Base-by-base conservation (phyloP, 1,140 invertebrate species). In the Anthonomus grandis region DNA sequence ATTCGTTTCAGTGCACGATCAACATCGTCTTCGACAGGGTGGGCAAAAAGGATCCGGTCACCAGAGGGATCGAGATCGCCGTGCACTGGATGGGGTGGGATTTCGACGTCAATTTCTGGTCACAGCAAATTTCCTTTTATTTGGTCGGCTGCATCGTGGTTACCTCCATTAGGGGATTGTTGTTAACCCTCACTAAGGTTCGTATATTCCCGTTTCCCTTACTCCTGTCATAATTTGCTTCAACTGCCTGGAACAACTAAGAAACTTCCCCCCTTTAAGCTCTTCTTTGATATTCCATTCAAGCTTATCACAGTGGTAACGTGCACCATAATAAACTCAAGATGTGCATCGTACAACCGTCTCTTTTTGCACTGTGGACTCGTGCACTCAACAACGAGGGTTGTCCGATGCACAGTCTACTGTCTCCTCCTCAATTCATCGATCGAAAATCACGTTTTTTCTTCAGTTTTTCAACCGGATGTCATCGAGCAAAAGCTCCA, bases 21-120 rank as follows among this genome's bases (percentile, higher is more conserved):
- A 99, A 99, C 78, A 99, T 99, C 64, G 91, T 99, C 8, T 97
- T 99, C 76, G 95, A 99, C 75, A 83, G 97, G 55, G 97, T 99
- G 1, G 97, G 97, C 0, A 95, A 95, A 72, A 95, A 97, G 65
- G 97, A 99, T 76, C 96, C 96, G 0, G 95, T 99, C 0, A 99
- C 97, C 0, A 81, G 91, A 69, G 94, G 93, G 0, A 89, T 99
- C 45, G 95, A 98, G 79, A 96, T 99, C 46, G 91, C 92, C 5
- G 93, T 99, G 0, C 90, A 97, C 70, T 98, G 95, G 87, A 87
- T 99, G 65, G 95, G 95, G 22, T 86, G 97, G 64, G 84, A 95
- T 67, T 93, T 99, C 65, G 95, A 99, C 78, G 92, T 98, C 37
- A 86, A 86, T 31, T 98, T 98, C 78, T 99, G 97, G 96, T 98